Evolutionary conservation across 1,140 invertebrate genomes (phyloP).

Genomic region (Sarcophaga peregrina): DNA sequence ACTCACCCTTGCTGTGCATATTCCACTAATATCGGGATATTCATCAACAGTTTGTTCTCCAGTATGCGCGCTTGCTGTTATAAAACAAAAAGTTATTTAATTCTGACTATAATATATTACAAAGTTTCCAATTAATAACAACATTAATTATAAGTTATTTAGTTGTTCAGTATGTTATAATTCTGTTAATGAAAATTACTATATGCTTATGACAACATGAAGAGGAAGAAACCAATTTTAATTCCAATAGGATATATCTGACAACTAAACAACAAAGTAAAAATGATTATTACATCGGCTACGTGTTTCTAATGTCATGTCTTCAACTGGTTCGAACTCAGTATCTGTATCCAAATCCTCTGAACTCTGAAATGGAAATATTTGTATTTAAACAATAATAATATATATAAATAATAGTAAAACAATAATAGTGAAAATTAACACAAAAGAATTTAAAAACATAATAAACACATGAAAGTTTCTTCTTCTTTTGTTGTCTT

Average conservation of each 20-base stretch:
- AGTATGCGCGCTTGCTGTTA: conserved; percentile 84
- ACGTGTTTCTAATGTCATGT: conserved; percentile 73
- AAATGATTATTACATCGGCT: conserved; percentile 69
- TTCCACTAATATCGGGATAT: conserved; percentile 94
- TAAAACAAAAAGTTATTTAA: background rate
- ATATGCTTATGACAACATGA: background rate
- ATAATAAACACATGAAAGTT: background rate
- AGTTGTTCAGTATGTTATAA: background rate
- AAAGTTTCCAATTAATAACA: background rate
- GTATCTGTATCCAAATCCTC: conserved; percentile 75
- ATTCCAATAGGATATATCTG: background rate
- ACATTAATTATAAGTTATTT: conserved; percentile 5
- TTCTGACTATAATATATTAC: no score
- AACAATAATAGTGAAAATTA: conserved; percentile 21
- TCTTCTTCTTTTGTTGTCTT: conserved; percentile 35
- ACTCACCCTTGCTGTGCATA: conserved; percentile 87
- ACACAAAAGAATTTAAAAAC: background rate
- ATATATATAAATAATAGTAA: no score
- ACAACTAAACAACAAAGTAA: conserved; percentile 1
- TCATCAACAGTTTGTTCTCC: conserved; percentile 93
- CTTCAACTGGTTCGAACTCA: conserved; percentile 75
- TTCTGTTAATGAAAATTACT: background rate
- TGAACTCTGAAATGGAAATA: conserved; percentile 68
- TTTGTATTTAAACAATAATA: conserved; percentile 37
- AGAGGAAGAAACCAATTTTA: conserved; percentile 10